Base-by-base conservation (phyloP, 2,888 invertebrate species). In the Vanessa cardui region DNA sequence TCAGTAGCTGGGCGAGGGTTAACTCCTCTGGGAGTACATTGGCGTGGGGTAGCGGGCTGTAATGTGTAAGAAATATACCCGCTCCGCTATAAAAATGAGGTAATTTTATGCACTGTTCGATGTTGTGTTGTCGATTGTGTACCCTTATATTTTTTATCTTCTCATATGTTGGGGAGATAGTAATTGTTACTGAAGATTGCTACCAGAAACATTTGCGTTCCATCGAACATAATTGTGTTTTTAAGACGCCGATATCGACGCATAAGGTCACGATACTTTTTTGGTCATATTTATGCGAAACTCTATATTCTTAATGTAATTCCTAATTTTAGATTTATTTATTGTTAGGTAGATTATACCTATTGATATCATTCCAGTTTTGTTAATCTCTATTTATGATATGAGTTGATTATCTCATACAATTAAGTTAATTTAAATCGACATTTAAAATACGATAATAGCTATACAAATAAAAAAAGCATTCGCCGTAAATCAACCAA, bases 31-130 rank as follows among this genome's bases (percentile, higher is more conserved):
- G 90, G 89, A 87, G 75, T 78, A 66, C 75, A 74, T 73, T 72
- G 65, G 74, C 76, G 75, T 78, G 77, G 80, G 80, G 77, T 73
- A 78, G 73, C 74, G 77, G 75, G 76, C 74, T 74, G 72, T 77
- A 78, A 79, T 78, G 80, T 82, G 83, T 78, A 84, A 83, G 80
- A 84, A 83, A 87, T 85, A 86, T 83, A 83, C 82, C 80, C 79
- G 78, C 77, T 75, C 76, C 80, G 79, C 80, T 84, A 85, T 87
- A 87, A 89, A 89, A 88, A 88, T 86, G 86, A 87, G 86, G 85
- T 86, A 88, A 88, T 89, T 84, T 86, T 89, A 89, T 90, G 89
- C 90, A 89, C 89, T 89, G 84, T 85, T 80, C 83, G 77, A 79
- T 80, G 80, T 84, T 80, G 80, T 79, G 74, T 73, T 67, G 73